Conservation (phyloP, 2,797 vertebrate species). For the Pseudochirops corinnae region DNA sequence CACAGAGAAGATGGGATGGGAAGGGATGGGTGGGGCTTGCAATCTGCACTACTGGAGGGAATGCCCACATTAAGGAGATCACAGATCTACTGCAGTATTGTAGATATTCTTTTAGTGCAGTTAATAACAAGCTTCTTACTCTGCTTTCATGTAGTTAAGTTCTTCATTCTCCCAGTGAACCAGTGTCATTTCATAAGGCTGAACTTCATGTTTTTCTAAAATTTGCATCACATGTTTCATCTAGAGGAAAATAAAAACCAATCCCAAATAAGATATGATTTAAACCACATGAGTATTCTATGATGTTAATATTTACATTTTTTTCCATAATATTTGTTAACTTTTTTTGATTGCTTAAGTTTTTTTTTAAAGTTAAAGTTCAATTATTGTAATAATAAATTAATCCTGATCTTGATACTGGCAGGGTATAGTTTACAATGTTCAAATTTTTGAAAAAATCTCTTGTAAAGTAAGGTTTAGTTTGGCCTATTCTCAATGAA, state of each 20-base stretch:
- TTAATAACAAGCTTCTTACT: slow-evolving; percentile 86
- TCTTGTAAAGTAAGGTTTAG: not conserved
- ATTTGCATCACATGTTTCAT: slow-evolving; percentile 91
- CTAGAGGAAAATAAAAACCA: slow-evolving; percentile 81
- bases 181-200: slow-evolving; percentile 95
- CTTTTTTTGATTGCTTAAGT: not conserved
- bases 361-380: slow-evolving; percentile 19
- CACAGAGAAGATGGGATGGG: not conserved
- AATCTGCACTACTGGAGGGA: not conserved
- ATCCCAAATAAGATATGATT: not conserved
- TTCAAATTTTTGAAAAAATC: slow-evolving; percentile 24
- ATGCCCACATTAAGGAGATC: not conserved
- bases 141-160: slow-evolving; percentile 92
- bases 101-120: not conserved
- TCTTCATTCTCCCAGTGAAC: slow-evolving; percentile 99
- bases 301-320: not conserved
- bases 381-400: not conserved
- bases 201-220: slow-evolving; percentile 94
- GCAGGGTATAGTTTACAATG: slow-evolving; percentile 2
- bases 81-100: not conserved
- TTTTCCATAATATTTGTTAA: slow-evolving; percentile 12
- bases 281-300: not conserved
- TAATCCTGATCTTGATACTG: not conserved
- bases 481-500: slow-evolving; percentile 3
- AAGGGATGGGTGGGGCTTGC: not conserved